phyloP scores from a whole-genome alignment of 2,113 vertebrate genomes.

The Mohoua ochrocephala region DNA sequence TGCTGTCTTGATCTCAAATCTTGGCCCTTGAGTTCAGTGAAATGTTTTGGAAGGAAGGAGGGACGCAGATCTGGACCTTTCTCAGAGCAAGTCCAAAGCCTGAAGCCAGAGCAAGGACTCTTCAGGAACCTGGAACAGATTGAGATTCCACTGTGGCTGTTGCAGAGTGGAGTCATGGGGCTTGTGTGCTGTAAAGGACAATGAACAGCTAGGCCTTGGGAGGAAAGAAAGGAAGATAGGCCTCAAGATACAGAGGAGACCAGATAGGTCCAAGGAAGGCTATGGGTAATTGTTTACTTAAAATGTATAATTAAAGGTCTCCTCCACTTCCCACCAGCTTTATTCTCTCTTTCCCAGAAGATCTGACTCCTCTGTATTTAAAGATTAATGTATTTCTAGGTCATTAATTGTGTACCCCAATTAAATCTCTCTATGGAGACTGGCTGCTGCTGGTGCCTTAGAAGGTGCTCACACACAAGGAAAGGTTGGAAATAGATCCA shows the following conservation, averaged over 20 bases:
- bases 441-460: not conserved
- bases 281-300: not conserved
- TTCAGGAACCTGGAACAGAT: not conserved
- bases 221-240: not conserved
- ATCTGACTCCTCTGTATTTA: not conserved
- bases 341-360: not conserved
- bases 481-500: not conserved
- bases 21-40: not conserved
- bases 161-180: not conserved
- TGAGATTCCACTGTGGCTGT: not conserved
- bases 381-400: not conserved
- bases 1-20: not conserved
- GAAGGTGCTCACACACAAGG: not conserved
- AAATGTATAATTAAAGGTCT: not conserved
- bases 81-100: not conserved
- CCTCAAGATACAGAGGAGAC: not conserved
- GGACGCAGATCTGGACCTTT: not conserved
- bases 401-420: not conserved
- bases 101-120: not conserved
- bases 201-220: not conserved
- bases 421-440: not conserved
- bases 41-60: not conserved
- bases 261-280: not conserved
- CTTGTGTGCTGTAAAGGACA: not conserved
- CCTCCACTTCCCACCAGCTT: not conserved